Base-by-base conservation (phyloP, 2,797 vertebrate species). In the Rhyacichthys aspro region DNA sequence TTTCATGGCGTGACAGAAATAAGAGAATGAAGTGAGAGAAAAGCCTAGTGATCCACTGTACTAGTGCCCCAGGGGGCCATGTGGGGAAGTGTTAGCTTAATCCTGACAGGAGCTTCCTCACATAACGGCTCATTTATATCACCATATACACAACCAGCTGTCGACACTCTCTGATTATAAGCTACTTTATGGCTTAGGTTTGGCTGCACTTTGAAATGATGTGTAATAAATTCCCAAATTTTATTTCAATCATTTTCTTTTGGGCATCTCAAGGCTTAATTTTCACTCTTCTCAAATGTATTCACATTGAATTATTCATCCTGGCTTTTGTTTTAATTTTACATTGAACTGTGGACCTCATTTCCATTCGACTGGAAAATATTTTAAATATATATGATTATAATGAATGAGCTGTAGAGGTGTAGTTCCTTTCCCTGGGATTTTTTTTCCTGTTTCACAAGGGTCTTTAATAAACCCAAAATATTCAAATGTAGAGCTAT, bases 401-500 rank as follows among this genome's bases (percentile, higher is more conserved):
- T 52, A 34, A 52, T 52, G 37, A 52, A 52, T 52, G 34, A 52
- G 34, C 11, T 8, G 3, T 28, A 23, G 32, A 7, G 18, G 36
- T 52, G 11, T 3, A n/a, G 12, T 43, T 5, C n/a, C 7, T 55
- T 41, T 32, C 18, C 37, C 34, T 36, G 47, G 11, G n/a, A 37
- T 37, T 52, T 52, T 36, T 37, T 52, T 11, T 37, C 32, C 17
- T 45, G 42, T 55, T 49, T 60, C 66, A 58, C 60, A 41, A 49
- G 10, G 46, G 43, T 37, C 16, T 64, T 17, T 43, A 47, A 59
- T 43, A 47, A 59, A 66, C 72, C 55, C 16, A 32, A 76, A 83
- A 82, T 67, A 74, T 85, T 80, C 50, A 82, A 81, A 87, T 73
- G 49, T 39, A 49, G 62, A 2, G 12, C 63, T 76, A 58, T 63